A percentile compares a stretch with the other conserved stretches of the same genome.
Evolutionary conservation across 2,113 vertebrate genomes (phyloP).

Genomic region (Larimichthys polyactis): DNA sequence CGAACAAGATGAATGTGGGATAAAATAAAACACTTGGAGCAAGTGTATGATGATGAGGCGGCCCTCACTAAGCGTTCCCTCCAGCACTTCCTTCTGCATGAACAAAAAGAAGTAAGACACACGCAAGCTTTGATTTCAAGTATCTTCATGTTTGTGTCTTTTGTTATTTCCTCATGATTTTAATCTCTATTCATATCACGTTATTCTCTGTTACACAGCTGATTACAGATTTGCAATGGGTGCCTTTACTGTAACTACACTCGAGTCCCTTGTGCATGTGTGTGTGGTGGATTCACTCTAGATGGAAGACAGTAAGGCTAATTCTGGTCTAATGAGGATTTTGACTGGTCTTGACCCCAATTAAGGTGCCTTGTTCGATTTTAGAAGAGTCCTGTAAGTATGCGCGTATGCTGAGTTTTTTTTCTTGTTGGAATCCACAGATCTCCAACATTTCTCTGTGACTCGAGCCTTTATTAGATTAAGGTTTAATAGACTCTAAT

Average conservation of each 20-base stretch:
- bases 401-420: not conserved
- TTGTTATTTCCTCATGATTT: constrained; percentile 17
- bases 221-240: constrained; percentile 29
- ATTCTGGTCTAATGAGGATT: constrained; percentile 54
- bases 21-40: constrained; percentile 14
- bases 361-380: constrained; percentile 53
- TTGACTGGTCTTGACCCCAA: constrained; percentile 62
- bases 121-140: constrained; percentile 14
- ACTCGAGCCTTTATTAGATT: constrained; percentile 38
- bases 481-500: constrained; percentile 37
- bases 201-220: constrained; percentile 28
- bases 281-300: constrained; percentile 3
- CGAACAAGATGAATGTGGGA: not conserved
- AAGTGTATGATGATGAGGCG: constrained; percentile 19
- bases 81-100: constrained; percentile 21
- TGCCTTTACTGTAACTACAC: constrained; percentile 20
- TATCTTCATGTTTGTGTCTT: constrained; percentile 25
- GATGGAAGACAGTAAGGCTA: constrained; percentile 29
- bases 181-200: constrained; percentile 20
- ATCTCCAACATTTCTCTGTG: constrained; percentile 31
- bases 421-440: constrained; percentile 27
- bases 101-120: constrained; percentile 13
- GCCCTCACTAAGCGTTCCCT: not conserved
- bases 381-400: constrained; percentile 8
- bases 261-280: not conserved